These are phyloP conservation scores for Huso huso DNA, from an alignment of 2,797 vertebrate species.

Conservation along the genomic window DNA sequence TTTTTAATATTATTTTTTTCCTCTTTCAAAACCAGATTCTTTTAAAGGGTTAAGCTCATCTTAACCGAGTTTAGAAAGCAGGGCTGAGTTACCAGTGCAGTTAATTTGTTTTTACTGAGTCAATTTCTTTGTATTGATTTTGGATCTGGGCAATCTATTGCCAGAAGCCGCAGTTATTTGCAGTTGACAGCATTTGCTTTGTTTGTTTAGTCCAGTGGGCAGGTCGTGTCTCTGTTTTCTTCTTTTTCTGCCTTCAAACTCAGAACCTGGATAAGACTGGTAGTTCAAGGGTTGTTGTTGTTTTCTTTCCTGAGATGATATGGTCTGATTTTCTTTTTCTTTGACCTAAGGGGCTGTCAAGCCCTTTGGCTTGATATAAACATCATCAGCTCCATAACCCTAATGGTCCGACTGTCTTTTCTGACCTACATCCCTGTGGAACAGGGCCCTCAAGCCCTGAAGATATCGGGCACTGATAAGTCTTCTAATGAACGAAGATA, in stretches of 20 bases:
- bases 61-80: slow-evolving; percentile 36
- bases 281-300: neutral
- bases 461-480: neutral
- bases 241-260: neutral
- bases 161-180: slow-evolving; percentile 43
- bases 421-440: neutral
- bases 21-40: too few species aligned
- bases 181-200: slow-evolving; percentile 43
- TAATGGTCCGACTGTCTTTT: neutral
- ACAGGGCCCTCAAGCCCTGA: neutral
- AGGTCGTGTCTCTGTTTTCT: slow-evolving; percentile 19
- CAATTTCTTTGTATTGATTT: slow-evolving; percentile 68
- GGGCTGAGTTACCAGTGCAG: slow-evolving; percentile 38
- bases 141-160: slow-evolving; percentile 49
- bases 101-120: slow-evolving; percentile 64
- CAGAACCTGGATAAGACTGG: neutral
- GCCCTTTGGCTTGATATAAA: neutral
- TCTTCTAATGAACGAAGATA: slow-evolving; percentile 16
- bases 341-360: neutral
- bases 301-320: neutral
- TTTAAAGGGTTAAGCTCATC: slow-evolving; percentile 26
- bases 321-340: slow-evolving; percentile 9
- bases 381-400: neutral
- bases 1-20: too few species aligned
- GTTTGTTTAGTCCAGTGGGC: slow-evolving; percentile 39